These are phyloP conservation scores for Erythrolamprus reginae DNA, from an alignment of 2,113 vertebrate species.

Conservation along the genomic window DNA sequence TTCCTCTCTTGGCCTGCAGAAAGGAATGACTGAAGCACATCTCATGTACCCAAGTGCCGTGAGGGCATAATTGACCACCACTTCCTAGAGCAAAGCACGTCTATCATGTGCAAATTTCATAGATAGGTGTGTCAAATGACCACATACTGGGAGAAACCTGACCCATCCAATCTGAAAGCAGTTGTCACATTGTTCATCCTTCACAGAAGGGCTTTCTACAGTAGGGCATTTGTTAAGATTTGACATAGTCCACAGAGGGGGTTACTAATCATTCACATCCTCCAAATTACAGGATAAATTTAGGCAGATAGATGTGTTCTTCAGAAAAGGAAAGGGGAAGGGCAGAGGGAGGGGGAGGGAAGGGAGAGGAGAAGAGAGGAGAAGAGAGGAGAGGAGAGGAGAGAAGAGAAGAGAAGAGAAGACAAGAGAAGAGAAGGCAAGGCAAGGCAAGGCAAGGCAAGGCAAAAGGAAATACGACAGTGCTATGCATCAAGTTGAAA, in stretches of 20 bases:
- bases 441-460: fast-evolving
- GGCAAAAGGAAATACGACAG: neutral
- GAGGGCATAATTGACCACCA: neutral
- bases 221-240: neutral
- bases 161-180: neutral
- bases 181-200: neutral
- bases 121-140: neutral
- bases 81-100: no score
- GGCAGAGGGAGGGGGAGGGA: fast-evolving
- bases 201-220: neutral
- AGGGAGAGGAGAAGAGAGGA: no score
- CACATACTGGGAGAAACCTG: neutral
- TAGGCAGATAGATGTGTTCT: constrained; percentile 24
- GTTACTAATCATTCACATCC: constrained; percentile 54
- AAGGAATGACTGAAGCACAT: neutral
- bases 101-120: neutral
- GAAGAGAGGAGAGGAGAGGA: no score
- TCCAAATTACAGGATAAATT: constrained; percentile 33
- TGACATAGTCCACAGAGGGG: constrained; percentile 54
- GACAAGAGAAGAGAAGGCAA: no score
- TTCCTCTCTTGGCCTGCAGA: neutral
- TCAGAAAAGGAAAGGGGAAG: constrained; percentile 46
- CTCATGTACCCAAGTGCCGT: neutral
- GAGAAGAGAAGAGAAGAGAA: no score
- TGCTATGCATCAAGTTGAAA: neutral